These are phyloP conservation scores for Oryzias celebensis DNA, from an alignment of 2,113 vertebrate species.

Conservation along the genomic window DNA sequence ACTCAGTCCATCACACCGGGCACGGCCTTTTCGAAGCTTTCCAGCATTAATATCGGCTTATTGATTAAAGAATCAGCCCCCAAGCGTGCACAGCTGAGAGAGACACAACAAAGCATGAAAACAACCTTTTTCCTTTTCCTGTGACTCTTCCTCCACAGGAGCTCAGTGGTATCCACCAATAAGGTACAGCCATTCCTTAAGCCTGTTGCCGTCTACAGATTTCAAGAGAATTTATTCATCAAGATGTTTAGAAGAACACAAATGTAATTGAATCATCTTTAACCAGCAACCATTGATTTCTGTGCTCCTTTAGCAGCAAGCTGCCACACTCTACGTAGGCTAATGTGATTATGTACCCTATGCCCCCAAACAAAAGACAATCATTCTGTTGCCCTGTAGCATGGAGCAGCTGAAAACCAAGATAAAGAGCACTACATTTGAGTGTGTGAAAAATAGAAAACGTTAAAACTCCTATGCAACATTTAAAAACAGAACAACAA, in stretches of 20 bases:
- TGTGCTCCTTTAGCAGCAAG: not conserved
- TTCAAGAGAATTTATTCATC: not conserved
- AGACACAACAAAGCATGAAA: conserved; percentile 18
- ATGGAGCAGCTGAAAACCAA: too few species aligned
- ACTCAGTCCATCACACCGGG: conserved; percentile 6
- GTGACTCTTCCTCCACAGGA: not conserved
- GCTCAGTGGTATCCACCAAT: not conserved
- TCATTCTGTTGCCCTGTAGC: too few species aligned
- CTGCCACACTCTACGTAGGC: not conserved
- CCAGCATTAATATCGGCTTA: conserved; percentile 46
- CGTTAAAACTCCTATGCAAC: too few species aligned
- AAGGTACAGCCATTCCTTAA: not conserved
- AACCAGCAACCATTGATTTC: not conserved
- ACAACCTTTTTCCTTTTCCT: not conserved
- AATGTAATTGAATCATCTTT: not conserved
- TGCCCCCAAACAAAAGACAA: not conserved
- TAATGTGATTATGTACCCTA: conserved; percentile 1
- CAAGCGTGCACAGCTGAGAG: conserved; percentile 15
- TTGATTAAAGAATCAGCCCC: conserved; percentile 57
- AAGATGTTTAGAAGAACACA: too few species aligned
- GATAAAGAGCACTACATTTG: too few species aligned
- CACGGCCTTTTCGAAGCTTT: conserved; percentile 29
- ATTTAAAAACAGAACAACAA: too few species aligned
- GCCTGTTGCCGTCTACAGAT: not conserved
- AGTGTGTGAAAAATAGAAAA: too few species aligned